Evolutionary conservation across 2,888 invertebrate species (phyloP).

Genomic region (Rapana venosa): DNA sequence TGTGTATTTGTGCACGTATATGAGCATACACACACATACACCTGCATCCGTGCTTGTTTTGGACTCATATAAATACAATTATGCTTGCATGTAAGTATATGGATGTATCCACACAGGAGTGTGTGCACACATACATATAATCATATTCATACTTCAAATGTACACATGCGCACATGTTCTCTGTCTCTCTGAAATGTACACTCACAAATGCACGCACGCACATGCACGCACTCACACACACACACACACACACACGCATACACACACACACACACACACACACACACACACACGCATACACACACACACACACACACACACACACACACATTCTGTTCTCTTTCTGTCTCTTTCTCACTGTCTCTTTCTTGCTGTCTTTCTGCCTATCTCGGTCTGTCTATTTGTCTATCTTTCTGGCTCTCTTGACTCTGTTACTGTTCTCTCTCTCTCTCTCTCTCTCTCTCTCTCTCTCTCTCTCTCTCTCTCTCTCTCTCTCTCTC

Average conservation of each 20-base stretch:
- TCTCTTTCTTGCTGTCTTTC: not conserved
- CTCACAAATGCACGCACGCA: not conserved
- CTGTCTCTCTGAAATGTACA: not conserved
- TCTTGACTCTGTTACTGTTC: not conserved
- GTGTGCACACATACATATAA: too few relatives aligned
- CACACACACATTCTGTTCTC: not conserved
- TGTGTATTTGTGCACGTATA: constrained; percentile 11
- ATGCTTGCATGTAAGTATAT: not conserved
- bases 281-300: not conserved
- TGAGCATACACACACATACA: not conserved
- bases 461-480: not conserved
- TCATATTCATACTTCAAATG: not conserved
- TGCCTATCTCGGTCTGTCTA: not conserved
- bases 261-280: constrained; percentile 18
- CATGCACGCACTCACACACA: not conserved
- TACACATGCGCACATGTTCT: not conserved
- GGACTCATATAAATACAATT: not conserved
- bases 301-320: not conserved
- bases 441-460: not conserved
- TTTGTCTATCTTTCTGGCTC: not conserved
- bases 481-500: not conserved
- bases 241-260: not conserved
- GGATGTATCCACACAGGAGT: too few relatives aligned
- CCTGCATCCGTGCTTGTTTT: not conserved
- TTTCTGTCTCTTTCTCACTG: not conserved